These are phyloP conservation scores for Characodon lateralis DNA, from an alignment of 2,797 vertebrate genomes.

Conservation along the genomic window DNA sequence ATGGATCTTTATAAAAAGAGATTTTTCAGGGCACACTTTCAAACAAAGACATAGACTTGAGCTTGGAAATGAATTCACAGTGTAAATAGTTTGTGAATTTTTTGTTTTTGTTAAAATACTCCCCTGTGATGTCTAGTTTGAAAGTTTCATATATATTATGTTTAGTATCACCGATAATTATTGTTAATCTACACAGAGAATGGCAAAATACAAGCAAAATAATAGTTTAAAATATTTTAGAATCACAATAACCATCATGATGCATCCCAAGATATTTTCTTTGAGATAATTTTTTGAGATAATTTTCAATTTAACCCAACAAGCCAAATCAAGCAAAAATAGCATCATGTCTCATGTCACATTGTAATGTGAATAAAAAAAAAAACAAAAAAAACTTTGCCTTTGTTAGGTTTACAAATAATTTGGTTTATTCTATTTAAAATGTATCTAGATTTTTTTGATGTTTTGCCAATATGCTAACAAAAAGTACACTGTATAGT, in stretches of 20 bases:
- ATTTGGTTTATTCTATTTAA: background rate
- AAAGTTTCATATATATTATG: background rate
- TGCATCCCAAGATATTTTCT: background rate
- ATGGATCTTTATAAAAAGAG: too few relatives aligned
- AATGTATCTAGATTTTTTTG: background rate
- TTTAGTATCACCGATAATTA: background rate
- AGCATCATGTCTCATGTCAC: background rate
- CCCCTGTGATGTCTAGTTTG: background rate
- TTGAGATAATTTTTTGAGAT: constrained; percentile 12
- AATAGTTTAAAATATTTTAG: background rate
- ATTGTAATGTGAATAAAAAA: background rate
- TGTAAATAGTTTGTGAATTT: background rate
- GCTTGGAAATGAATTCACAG: background rate
- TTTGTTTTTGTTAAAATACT: too few relatives aligned
- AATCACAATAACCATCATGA: background rate
- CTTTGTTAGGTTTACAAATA: background rate
- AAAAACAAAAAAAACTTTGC: background rate
- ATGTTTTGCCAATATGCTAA: background rate
- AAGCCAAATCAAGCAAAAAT: background rate
- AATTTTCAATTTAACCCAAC: background rate
- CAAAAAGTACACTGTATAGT: background rate
- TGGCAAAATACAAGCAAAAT: background rate
- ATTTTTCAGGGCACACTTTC: background rate
- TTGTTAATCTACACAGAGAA: background rate
- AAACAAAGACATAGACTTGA: background rate